Evolutionary conservation across 2,888 invertebrate species (phyloP), one percentile per base, ranked within the genome.

Genomic region (Pristionchus mayeri): DNA sequence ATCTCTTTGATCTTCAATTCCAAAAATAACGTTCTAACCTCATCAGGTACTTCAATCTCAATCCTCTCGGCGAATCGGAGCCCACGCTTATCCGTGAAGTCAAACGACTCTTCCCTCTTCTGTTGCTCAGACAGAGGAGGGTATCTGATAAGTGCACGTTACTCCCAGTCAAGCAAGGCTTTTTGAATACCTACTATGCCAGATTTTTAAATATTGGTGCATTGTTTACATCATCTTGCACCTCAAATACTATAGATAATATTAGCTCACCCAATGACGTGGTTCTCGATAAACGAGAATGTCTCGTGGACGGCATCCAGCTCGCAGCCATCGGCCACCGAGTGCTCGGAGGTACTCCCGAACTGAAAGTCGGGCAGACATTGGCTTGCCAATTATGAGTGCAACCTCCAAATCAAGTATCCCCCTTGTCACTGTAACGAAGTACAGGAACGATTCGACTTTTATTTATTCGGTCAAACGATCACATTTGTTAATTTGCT

Each of bases 251-350:
- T 3, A 6, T n/a, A n/a, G n/a, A n/a, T n/a, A n/a, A n/a, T n/a
- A n/a, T n/a, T n/a, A n/a, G 24, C 75, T 6, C 24, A 75, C 75
- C 24, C 18, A n/a, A 75, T 24, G 18, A 75, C 21, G 4, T 75
- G 44, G 24, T 87, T 85, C 50, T 91, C 91, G 63, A 90, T 88
- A 18, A 86, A 75, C 27, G 90, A 78, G 44, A 89, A 90, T 84
- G 90, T 90, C 71, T 91, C 91, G 86, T 89, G 87, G 34, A 91
- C 86, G 80, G 90, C 90, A 84, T 90, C 91, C 75, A 91, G 88
- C 63, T 91, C 91, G 9, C 89, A 87, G 34, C 91, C 91, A 84
- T 91, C 91, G 37, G 87, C 89, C 3, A 89, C 88, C 3, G 87
- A 86, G 57, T 91, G 91, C 67, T 91, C 91, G 18, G 88, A 88